These are phyloP conservation scores for Hydrophis major DNA, from an alignment of 2,797 vertebrate genomes.

Conservation along the genomic window DNA sequence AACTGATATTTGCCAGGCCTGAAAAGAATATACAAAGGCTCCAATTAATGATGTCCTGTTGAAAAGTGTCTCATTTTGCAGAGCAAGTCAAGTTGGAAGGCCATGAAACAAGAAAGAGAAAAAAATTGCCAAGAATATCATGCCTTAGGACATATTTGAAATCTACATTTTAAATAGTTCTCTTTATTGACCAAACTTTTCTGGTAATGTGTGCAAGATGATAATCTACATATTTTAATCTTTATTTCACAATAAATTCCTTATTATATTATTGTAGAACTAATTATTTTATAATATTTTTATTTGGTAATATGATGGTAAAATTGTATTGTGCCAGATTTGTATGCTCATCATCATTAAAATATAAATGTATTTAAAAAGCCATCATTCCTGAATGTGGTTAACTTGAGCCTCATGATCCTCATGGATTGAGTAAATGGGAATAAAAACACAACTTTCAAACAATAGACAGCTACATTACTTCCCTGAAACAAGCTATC, in stretches of 20 bases:
- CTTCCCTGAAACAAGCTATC: background rate
- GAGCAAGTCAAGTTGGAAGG: slow-evolving; percentile 30
- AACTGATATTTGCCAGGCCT: slow-evolving; percentile 4
- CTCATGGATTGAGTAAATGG: background rate
- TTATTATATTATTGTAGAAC: background rate
- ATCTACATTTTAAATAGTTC: slow-evolving; percentile 4
- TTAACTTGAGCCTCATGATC: background rate
- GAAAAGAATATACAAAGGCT: slow-evolving; percentile 28
- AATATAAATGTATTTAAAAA: background rate
- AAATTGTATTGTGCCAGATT: background rate
- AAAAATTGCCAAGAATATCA: slow-evolving; percentile 13
- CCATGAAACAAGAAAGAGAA: slow-evolving; percentile 18
- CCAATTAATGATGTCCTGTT: slow-evolving; percentile 4
- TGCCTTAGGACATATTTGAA: background rate
- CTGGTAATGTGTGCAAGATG: background rate
- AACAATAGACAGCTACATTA: background rate
- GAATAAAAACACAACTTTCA: background rate
- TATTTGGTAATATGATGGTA: background rate
- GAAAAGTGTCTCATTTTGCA: slow-evolving; percentile 27
- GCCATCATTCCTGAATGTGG: background rate
- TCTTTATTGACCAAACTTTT: background rate
- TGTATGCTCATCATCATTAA: background rate
- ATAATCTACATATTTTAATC: slow-evolving; percentile 1
- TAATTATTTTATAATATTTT: background rate
- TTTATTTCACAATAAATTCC: slow-evolving; percentile 7